A percentile compares a stretch with the other conserved stretches of the same genome.
phyloP scores from a whole-genome alignment of 2,888 invertebrate genomes.

The Seira sanloemensis region DNA sequence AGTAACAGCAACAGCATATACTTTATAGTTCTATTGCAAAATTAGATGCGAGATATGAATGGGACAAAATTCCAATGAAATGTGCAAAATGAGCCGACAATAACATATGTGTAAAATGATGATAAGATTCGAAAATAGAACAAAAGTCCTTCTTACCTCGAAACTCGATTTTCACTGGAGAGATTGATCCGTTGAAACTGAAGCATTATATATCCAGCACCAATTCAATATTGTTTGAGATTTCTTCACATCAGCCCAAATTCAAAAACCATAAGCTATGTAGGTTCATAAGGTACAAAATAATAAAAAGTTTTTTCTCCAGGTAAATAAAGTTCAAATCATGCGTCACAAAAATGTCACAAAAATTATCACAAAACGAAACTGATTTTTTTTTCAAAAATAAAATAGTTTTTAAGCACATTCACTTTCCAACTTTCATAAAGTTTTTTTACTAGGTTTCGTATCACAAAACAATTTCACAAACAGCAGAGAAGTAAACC shows the following conservation, averaged over 20 bases:
- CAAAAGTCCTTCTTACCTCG: background rate
- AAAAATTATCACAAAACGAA: background rate
- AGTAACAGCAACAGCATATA: too few relatives aligned
- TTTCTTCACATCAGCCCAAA: background rate
- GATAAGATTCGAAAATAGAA: too few relatives aligned
- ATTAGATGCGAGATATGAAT: background rate
- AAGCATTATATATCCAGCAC: constrained; percentile 13
- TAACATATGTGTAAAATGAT: background rate
- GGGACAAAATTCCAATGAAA: background rate
- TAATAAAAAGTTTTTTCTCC: background rate
- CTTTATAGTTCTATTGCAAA: background rate
- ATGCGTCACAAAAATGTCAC: background rate
- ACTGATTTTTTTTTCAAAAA: background rate
- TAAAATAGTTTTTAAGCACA: too few relatives aligned
- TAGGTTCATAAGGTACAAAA: background rate
- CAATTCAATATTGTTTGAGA: background rate
- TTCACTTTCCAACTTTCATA: background rate
- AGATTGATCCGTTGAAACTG: background rate
- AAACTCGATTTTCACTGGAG: background rate
- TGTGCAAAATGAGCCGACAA: background rate
- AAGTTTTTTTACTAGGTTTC: constrained; percentile 19
- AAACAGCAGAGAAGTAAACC: background rate
- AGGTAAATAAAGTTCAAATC: background rate
- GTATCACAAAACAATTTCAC: constrained; percentile 52
- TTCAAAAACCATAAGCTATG: background rate